These are phyloP conservation scores for Toxotes lorentzi DNA, from an alignment of 2,797 vertebrate species.

Conservation along the genomic window DNA sequence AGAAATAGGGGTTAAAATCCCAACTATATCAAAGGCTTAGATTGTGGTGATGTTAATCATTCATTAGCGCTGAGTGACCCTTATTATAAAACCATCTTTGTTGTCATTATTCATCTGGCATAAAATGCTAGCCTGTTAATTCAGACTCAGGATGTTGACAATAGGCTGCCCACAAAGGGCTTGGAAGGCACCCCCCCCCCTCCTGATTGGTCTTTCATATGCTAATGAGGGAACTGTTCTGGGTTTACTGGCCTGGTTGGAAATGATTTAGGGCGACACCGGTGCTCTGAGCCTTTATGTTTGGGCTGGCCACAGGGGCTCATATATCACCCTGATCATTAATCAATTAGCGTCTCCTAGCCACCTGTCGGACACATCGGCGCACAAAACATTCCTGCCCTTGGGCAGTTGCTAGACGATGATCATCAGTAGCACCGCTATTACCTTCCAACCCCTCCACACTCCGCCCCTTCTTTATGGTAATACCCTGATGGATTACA, in stretches of 20 bases:
- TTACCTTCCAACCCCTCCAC: constrained; percentile 63
- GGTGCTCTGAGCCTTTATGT: constrained; percentile 79
- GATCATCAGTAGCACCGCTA: constrained; percentile 67
- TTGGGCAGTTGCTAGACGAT: constrained; percentile 82
- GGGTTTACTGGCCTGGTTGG: constrained; percentile 85
- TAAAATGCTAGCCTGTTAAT: constrained; percentile 76
- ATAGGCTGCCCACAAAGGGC: constrained; percentile 71
- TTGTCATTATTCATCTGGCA: constrained; percentile 80
- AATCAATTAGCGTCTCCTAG: constrained; percentile 87
- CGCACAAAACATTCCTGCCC: constrained; percentile 82
- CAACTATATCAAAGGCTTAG: constrained; percentile 47
- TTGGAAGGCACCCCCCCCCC: constrained; percentile 63
- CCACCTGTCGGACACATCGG: constrained; percentile 85
- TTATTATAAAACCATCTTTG: constrained; percentile 81
- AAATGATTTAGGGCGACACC: constrained; percentile 87
- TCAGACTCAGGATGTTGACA: constrained; percentile 74
- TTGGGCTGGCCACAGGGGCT: constrained; percentile 70
- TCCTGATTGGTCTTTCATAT: constrained; percentile 79
- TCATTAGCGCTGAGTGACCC: constrained; percentile 76
- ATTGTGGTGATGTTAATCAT: constrained; percentile 68
- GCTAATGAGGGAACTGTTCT: constrained; percentile 82
- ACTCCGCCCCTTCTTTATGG: constrained; percentile 52
- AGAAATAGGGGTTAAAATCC: constrained; percentile 19
- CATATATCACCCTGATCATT: constrained; percentile 87
- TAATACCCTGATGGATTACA: constrained; percentile 80